Evolutionary conservation across 2,113 vertebrate genomes (phyloP).

Genomic region (Hemichromis elongatus): DNA sequence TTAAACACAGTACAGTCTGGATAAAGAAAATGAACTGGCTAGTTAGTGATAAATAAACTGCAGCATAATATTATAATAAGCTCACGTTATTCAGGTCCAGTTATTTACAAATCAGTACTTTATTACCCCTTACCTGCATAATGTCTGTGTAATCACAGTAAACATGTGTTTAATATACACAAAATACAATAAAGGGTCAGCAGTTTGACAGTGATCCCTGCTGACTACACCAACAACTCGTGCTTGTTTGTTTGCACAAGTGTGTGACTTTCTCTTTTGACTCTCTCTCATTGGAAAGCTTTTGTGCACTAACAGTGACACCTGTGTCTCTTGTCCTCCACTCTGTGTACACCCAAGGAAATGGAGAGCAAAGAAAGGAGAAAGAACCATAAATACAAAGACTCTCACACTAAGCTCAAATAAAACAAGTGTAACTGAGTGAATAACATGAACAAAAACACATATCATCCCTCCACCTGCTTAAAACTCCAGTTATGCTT

Average conservation of each 20-base stretch:
- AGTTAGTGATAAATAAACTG: background rate
- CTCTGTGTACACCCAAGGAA: background rate
- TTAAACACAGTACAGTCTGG: too few relatives aligned
- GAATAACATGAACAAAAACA: background rate
- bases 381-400: background rate
- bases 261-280: background rate
- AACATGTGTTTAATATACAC: background rate
- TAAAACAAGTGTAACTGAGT: background rate
- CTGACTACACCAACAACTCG: background rate
- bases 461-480: background rate
- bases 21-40: background rate
- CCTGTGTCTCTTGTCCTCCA: background rate
- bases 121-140: background rate
- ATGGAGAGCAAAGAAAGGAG: background rate
- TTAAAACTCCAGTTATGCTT: background rate
- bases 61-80: background rate
- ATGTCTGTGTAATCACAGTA: background rate
- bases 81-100: too few relatives aligned
- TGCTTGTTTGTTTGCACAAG: background rate
- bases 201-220: background rate
- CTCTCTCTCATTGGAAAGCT: background rate
- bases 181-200: background rate
- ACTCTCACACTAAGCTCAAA: background rate
- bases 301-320: background rate
- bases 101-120: background rate